Evolutionary conservation across 2,113 vertebrate genomes (phyloP).

Genomic region (Gnathochromis pfefferi): DNA sequence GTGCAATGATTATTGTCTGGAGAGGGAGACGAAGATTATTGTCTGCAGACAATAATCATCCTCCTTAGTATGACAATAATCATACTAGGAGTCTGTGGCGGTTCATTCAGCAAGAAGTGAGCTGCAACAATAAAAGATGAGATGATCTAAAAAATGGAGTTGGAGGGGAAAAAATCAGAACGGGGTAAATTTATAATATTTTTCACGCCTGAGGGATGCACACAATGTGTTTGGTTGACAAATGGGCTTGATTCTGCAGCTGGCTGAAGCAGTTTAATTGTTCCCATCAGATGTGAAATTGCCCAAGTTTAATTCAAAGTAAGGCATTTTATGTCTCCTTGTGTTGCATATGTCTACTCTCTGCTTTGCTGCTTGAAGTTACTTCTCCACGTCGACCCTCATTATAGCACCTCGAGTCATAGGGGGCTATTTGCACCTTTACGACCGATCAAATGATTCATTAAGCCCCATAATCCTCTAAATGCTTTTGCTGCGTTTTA

Average conservation of each 20-base stretch:
- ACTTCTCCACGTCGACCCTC: neutral
- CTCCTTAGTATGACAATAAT: neutral
- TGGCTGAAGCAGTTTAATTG: neutral
- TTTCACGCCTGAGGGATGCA: neutral
- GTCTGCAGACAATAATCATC: neutral
- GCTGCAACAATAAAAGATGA: neutral
- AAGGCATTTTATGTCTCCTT: neutral
- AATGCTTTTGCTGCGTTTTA: neutral
- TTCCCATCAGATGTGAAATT: neutral
- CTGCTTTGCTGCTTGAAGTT: neutral
- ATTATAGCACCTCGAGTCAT: neutral
- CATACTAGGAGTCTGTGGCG: neutral
- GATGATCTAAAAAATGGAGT: neutral
- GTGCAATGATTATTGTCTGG: neutral
- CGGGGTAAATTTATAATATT: neutral
- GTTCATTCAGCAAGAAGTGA: neutral
- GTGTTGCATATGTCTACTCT: neutral
- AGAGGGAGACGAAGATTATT: neutral
- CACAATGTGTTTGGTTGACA: neutral
- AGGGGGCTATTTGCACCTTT: neutral
- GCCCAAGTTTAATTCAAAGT: neutral
- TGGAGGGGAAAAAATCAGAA: neutral
- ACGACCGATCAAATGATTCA: constrained; percentile 3
- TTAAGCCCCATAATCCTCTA: neutral
- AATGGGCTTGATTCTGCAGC: neutral